Conservation (phyloP, 2,113 vertebrate genomes). For the Oreochromis niloticus region DNA sequence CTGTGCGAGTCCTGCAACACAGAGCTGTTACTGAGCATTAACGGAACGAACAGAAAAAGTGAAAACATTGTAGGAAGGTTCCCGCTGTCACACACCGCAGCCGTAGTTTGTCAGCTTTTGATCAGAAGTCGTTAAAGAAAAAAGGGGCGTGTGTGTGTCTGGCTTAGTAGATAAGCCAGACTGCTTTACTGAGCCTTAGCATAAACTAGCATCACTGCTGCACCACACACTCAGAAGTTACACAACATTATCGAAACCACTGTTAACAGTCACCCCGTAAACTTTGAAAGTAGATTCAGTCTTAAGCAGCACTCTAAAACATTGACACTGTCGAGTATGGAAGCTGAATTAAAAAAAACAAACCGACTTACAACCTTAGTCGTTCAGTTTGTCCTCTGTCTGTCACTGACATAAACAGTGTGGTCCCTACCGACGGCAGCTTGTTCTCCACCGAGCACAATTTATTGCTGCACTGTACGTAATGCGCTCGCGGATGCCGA, state of each 20-base stretch:
- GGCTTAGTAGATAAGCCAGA: conserved; percentile 28
- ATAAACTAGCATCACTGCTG: background rate
- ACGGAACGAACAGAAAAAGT: background rate
- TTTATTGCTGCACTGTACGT: background rate
- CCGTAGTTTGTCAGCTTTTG: background rate
- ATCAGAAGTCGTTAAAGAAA: background rate
- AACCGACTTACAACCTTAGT: conserved; percentile 18
- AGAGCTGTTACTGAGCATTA: background rate
- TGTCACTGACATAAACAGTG: background rate
- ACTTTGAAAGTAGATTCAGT: background rate
- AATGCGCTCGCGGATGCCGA: rapidly evolving
- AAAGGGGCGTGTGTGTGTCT: background rate
- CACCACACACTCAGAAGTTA: background rate
- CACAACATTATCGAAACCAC: background rate
- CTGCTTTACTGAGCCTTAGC: background rate
- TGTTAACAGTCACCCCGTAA: background rate
- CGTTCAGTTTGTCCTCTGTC: conserved; percentile 29
- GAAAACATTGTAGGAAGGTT: conserved; percentile 15
- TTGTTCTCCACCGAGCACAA: conserved; percentile 23
- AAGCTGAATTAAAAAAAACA: background rate
- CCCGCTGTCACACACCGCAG: background rate
- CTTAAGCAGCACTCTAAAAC: background rate
- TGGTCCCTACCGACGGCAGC: background rate
- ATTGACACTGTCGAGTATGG: too few species aligned
- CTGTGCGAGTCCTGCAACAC: background rate